Conservation (phyloP, 2,888 invertebrate species). For the Agrochola litura region DNA sequence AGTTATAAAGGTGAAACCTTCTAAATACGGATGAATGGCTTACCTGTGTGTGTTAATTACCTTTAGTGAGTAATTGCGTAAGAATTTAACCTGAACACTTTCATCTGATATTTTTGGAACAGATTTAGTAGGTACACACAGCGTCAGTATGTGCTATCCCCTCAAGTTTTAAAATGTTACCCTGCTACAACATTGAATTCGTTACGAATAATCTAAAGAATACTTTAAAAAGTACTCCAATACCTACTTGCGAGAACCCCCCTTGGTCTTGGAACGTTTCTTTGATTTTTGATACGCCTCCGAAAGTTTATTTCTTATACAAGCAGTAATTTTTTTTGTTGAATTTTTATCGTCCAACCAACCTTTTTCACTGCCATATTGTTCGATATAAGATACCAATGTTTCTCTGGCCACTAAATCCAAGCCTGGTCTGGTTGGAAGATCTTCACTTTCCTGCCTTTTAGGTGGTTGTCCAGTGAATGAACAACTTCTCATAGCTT, state of each 20-base stretch:
- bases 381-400: slow-evolving; percentile 1
- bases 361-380: neutral
- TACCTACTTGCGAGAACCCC: neutral
- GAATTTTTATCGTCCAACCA: neutral
- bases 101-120: too few species aligned
- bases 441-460: neutral
- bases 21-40: too few species aligned
- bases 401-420: slow-evolving; percentile 10
- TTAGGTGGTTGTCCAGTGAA: neutral
- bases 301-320: neutral
- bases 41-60: neutral
- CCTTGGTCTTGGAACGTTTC: neutral
- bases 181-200: too few species aligned
- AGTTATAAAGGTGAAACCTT: too few species aligned
- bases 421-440: slow-evolving; percentile 2
- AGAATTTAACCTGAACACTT: neutral
- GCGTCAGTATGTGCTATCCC: too few species aligned
- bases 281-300: slow-evolving; percentile 5
- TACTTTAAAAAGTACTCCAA: too few species aligned
- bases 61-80: neutral
- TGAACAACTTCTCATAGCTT: slow-evolving; percentile 1
- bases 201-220: too few species aligned
- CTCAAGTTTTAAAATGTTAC: too few species aligned
- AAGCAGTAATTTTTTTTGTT: neutral
- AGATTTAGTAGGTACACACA: neutral